These are phyloP conservation scores for Ctenicera cuprea DNA, from an alignment of 2,888 invertebrate species.

Conservation along the genomic window DNA sequence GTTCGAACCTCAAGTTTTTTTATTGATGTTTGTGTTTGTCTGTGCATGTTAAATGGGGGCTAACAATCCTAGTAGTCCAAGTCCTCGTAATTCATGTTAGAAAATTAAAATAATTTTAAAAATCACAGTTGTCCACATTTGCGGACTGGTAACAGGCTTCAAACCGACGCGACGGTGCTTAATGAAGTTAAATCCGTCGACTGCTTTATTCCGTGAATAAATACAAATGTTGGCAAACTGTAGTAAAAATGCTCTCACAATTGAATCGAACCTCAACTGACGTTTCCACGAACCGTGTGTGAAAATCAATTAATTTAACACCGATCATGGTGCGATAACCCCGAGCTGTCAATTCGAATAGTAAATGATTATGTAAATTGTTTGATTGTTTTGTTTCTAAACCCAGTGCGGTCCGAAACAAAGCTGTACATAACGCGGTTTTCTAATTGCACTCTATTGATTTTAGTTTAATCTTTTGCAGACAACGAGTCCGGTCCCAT, in stretches of 20 bases:
- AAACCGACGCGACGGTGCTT: neutral
- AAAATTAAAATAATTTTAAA: too few relatives aligned
- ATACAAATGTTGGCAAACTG: conserved; percentile 35
- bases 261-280: conserved; percentile 17
- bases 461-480: conserved; percentile 61
- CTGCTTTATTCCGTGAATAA: neutral
- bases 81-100: too few relatives aligned
- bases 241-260: conserved; percentile 13
- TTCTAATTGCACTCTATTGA: conserved; percentile 27
- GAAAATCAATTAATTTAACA: conserved; percentile 41
- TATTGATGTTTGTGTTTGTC: too few relatives aligned
- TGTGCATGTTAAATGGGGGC: too few relatives aligned
- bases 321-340: conserved; percentile 3
- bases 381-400: neutral
- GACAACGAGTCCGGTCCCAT: conserved; percentile 79
- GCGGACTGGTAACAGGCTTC: too few relatives aligned
- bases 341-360: neutral
- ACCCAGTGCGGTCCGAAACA: neutral
- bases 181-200: conserved; percentile 30
- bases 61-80: too few relatives aligned
- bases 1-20: too few relatives aligned
- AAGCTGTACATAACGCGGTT: neutral
- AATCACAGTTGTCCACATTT: too few relatives aligned
- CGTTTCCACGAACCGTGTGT: conserved; percentile 7
- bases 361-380: conserved; percentile 37